Percentiles rank a stretch among this genome's conserved stretches.
Evolutionary conservation across 2,888 invertebrate genomes (phyloP).

Genomic region (Synergus gifuensis): DNA sequence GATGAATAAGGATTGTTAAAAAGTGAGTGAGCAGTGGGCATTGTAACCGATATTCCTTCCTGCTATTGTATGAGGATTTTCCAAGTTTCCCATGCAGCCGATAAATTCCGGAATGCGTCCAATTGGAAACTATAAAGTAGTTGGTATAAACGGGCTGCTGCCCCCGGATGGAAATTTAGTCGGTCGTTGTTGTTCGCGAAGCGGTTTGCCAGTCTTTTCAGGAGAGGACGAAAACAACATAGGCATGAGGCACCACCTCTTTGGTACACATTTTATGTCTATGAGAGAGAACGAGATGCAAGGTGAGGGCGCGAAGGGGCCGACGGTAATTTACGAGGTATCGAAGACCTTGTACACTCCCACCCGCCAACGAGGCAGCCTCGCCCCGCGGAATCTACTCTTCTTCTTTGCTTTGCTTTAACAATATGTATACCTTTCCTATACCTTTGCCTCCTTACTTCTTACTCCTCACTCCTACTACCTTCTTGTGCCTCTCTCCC

Average conservation of each 20-base stretch:
- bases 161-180: constrained; percentile 64
- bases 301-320: constrained; percentile 61
- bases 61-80: constrained; percentile 24
- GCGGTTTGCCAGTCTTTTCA: constrained; percentile 62
- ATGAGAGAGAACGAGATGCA: constrained; percentile 58
- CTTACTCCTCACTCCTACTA: constrained; percentile 43
- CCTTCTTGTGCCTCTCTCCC: constrained; percentile 48
- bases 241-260: constrained; percentile 56
- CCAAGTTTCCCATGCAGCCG: constrained; percentile 29
- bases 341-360: constrained; percentile 77
- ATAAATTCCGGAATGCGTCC: constrained; percentile 41
- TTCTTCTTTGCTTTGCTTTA: constrained; percentile 45
- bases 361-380: constrained; percentile 74
- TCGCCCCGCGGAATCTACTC: constrained; percentile 74
- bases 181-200: constrained; percentile 60
- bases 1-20: constrained; percentile 19
- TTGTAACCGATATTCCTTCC: constrained; percentile 33
- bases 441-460: constrained; percentile 40
- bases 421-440: constrained; percentile 48
- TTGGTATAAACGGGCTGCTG: constrained; percentile 46
- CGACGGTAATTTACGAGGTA: constrained; percentile 77
- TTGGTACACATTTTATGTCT: constrained; percentile 47
- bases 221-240: constrained; percentile 68
- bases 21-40: constrained; percentile 21
- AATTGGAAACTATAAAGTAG: constrained; percentile 39